A percentile compares a stretch with the other conserved stretches of the same genome.
Evolutionary conservation across 2,888 invertebrate species (phyloP).

Genomic region (Aleiodes testaceus): DNA sequence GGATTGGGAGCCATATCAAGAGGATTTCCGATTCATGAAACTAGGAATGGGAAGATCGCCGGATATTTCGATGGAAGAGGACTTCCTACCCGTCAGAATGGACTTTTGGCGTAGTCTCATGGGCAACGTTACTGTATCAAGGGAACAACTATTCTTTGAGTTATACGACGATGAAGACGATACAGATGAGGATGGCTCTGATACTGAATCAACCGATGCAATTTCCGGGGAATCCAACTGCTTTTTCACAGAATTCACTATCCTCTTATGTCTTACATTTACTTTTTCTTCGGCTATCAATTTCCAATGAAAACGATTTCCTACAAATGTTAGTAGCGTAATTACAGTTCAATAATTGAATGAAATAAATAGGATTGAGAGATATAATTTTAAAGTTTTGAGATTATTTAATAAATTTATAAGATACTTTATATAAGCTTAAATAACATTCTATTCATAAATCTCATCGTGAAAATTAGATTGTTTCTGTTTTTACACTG

Average conservation of each 20-base stretch:
- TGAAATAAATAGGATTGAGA: too few relatives aligned
- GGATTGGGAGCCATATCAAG: slow-evolving; percentile 62
- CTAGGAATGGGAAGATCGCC: slow-evolving; percentile 58
- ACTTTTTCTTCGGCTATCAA: neutral
- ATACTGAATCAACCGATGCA: slow-evolving; percentile 14
- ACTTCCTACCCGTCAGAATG: slow-evolving; percentile 60
- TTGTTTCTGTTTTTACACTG: too few relatives aligned
- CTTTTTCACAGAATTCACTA: neutral
- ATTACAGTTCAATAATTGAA: too few relatives aligned
- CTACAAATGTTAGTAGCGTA: too few relatives aligned
- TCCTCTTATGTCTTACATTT: neutral
- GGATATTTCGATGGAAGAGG: slow-evolving; percentile 53
- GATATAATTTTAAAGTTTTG: too few relatives aligned
- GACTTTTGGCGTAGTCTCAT: slow-evolving; percentile 62
- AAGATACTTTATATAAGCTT: too few relatives aligned
- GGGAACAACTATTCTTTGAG: slow-evolving; percentile 44
- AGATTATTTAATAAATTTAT: too few relatives aligned
- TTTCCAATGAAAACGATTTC: neutral
- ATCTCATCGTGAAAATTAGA: too few relatives aligned
- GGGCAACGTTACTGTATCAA: slow-evolving; percentile 52
- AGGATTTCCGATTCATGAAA: slow-evolving; percentile 57
- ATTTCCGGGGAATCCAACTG: slow-evolving; percentile 15
- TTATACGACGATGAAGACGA: slow-evolving; percentile 8
- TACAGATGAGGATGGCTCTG: neutral
- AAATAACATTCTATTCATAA: too few relatives aligned